Base-by-base conservation (phyloP, 2,888 invertebrate species). In the Disparrhopalites patrizii region DNA sequence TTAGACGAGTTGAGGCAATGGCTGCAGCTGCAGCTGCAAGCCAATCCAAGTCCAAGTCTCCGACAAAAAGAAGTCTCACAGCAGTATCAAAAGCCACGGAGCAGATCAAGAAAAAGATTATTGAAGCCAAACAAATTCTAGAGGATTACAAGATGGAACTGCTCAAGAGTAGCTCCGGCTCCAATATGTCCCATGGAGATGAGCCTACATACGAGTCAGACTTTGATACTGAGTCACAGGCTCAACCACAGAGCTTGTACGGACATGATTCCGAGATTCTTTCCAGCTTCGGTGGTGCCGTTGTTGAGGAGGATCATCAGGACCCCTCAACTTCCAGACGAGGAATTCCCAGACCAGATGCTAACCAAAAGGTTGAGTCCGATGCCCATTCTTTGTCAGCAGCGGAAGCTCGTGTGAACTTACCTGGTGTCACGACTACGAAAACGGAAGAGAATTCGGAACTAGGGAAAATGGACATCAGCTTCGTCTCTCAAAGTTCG, bases 1-100 rank as follows among this genome's bases (percentile, higher is more conserved):
- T n/a, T n/a, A n/a, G n/a, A n/a, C 4, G 15, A 3, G n/a, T 3
- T 3, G n/a, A 3, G 3, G 28, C 15, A 18, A 51, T 3, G 3
- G 8, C 50, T 23, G 23, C 50, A 10, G 50, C 8, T 23, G 23
- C 8, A n/a, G n/a, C 7, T 8, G n/a, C 23, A 50, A 20, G 23
- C 8, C 18, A n/a, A 23, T 20, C 18, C 10, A 50, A 50, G 23
- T 15, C n/a, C 15, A 62, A 51, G 23, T 58, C 58, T n/a, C 65
- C 58, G 8, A 31, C 50, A 28, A 30, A 47, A 28, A 2, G 28
- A 52, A 47, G 40, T 18, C 51, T 62, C 33, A 47, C 43, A 28
- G 56, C 63, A 15, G 63, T 63, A 7, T 63, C 63, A n/a, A 63
- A 63, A 47, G 63, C 63, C 13, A 63, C 63, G 15, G 63, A 63